Percentiles rank a stretch among this genome's conserved stretches.
These are phyloP conservation scores for Teleiodes luculella DNA, from an alignment of 2,888 invertebrate species.

Conservation along the genomic window DNA sequence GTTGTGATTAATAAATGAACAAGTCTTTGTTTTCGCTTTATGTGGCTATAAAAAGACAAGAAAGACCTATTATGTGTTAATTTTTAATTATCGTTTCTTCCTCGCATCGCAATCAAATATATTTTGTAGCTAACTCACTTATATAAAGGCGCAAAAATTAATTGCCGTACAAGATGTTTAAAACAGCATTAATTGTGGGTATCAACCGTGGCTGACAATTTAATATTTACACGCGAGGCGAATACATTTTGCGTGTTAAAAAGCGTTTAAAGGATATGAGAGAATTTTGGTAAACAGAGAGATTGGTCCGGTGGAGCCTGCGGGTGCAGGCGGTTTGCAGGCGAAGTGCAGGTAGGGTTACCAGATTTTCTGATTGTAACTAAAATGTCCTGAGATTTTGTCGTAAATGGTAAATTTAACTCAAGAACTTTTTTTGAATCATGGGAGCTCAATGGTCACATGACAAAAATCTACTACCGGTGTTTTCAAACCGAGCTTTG, in stretches of 20 bases:
- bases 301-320: slow-evolving; percentile 41
- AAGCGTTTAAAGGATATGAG: slow-evolving; percentile 55
- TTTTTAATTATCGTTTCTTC: background rate
- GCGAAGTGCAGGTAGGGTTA: slow-evolving; percentile 30
- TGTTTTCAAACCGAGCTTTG: no score
- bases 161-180: slow-evolving; percentile 34
- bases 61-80: background rate
- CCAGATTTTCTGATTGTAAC: no score
- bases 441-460: no score
- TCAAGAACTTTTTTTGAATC: no score
- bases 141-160: slow-evolving; percentile 39
- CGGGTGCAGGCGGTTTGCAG: slow-evolving; percentile 35
- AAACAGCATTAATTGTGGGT: slow-evolving; percentile 42
- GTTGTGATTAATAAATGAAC: background rate
- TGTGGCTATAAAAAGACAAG: no score
- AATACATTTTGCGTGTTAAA: slow-evolving; percentile 67
- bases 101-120: background rate
- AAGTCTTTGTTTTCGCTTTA: background rate
- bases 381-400: no score
- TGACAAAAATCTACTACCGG: no score
- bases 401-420: no score
- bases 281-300: slow-evolving; percentile 62
- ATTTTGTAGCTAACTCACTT: slow-evolving; percentile 6
- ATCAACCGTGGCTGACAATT: slow-evolving; percentile 57
- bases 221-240: slow-evolving; percentile 63